Evolutionary conservation across 2,888 invertebrate species (phyloP).

Genomic region (Corbicula japonica): DNA sequence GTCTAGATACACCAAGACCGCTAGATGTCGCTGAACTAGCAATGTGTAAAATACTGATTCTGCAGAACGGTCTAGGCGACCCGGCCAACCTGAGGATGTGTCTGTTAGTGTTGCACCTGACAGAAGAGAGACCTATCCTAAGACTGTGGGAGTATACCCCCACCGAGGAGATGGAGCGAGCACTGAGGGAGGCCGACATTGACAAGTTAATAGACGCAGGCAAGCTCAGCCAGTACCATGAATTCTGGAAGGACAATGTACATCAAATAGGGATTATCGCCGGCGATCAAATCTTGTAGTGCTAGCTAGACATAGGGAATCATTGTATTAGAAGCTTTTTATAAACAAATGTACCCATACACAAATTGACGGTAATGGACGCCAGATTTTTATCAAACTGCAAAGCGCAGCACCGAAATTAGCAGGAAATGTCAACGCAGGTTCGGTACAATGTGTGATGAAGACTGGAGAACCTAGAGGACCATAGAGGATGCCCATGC

Average conservation of each 20-base stretch:
- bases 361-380: too few species aligned
- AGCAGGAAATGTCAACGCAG: too few species aligned
- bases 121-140: constrained; percentile 76
- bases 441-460: too few species aligned
- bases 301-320: too few species aligned
- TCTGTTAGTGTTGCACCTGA: constrained; percentile 75
- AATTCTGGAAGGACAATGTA: constrained; percentile 78
- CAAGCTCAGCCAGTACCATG: constrained; percentile 76
- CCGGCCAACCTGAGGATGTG: constrained; percentile 72
- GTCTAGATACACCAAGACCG: constrained; percentile 77
- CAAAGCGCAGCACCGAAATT: too few species aligned
- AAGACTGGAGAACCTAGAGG: too few species aligned
- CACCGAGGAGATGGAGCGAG: constrained; percentile 76
- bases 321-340: too few species aligned
- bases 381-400: too few species aligned
- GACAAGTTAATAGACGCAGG: constrained; percentile 81
- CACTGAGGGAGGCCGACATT: constrained; percentile 77
- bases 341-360: too few species aligned
- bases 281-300: constrained; percentile 56
- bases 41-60: constrained; percentile 77
- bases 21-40: constrained; percentile 79
- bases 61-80: constrained; percentile 78
- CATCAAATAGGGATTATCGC: constrained; percentile 55
- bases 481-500: too few species aligned
- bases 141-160: constrained; percentile 79